Conservation (phyloP, 2,888 invertebrate genomes). For the Zygothrica quintamaculata region DNA sequence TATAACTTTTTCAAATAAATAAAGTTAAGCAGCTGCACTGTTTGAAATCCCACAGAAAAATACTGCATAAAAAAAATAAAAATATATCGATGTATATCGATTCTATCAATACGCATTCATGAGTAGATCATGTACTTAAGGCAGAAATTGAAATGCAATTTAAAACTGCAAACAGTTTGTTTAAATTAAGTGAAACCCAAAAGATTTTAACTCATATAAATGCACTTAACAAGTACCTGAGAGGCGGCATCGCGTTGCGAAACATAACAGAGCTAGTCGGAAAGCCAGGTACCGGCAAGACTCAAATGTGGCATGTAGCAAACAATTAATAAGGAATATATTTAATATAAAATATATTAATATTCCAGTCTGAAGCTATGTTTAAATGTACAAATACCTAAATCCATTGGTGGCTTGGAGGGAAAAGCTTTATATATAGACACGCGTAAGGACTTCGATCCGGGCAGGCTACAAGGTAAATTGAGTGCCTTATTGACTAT, state of each 20-base stretch:
- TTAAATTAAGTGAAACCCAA: background rate
- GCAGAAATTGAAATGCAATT: conserved; percentile 13
- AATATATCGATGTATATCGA: background rate
- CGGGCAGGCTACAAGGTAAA: conserved; percentile 44
- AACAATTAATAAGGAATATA: background rate
- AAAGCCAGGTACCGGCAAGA: conserved; percentile 56
- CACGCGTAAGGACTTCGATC: conserved; percentile 52
- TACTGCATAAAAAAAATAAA: too few species aligned
- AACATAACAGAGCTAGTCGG: conserved; percentile 59
- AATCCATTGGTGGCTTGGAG: conserved; percentile 33
- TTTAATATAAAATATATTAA: background rate
- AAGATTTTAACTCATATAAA: conserved; percentile 44
- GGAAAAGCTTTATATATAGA: conserved; percentile 60
- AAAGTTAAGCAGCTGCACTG: too few species aligned
- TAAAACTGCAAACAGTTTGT: background rate
- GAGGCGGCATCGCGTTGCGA: conserved; percentile 53
- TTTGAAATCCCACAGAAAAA: too few species aligned
- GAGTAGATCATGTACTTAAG: background rate
- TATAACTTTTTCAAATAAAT: too few species aligned
- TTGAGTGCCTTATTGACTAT: background rate
- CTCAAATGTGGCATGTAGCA: conserved; percentile 54
- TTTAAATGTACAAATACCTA: conserved; percentile 58
- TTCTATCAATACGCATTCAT: background rate
- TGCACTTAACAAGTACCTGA: conserved; percentile 39
- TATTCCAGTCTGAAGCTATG: conserved; percentile 53